Conservation (phyloP, 1,140 invertebrate genomes). For the Macrocentrus cingulum region DNA sequence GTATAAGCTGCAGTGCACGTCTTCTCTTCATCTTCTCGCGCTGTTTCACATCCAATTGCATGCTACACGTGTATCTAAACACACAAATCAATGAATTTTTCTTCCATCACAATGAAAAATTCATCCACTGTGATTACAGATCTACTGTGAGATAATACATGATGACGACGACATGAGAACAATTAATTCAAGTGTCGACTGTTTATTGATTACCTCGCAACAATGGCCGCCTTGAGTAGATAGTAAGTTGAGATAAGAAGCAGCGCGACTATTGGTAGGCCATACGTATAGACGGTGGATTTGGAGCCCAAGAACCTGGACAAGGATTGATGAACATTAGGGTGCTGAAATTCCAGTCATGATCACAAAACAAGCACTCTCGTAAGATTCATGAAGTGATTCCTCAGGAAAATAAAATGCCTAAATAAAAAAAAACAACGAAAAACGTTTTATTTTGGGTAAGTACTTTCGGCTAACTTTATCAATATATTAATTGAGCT, state of each 20-base stretch:
- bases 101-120: not conserved
- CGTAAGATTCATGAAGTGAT: not conserved
- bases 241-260: constrained; percentile 51
- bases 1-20: constrained; percentile 62
- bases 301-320: constrained; percentile 56
- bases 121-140: not conserved
- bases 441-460: too few species aligned
- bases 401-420: not conserved
- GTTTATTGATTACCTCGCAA: constrained; percentile 49
- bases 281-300: constrained; percentile 56
- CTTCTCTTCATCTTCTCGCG: constrained; percentile 65
- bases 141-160: not conserved
- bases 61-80: constrained; percentile 53
- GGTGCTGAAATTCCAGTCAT: not conserved
- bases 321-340: not conserved
- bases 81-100: not conserved
- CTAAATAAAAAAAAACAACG: too few species aligned
- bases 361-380: not conserved
- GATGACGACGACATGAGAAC: not conserved
- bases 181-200: constrained; percentile 6
- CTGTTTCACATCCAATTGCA: constrained; percentile 63
- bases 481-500: too few species aligned
- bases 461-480: too few species aligned
- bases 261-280: constrained; percentile 51
- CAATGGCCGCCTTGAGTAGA: constrained; percentile 55